Conservation (phyloP, 2,797 vertebrate species). For the Coregonus suidteri region DNA sequence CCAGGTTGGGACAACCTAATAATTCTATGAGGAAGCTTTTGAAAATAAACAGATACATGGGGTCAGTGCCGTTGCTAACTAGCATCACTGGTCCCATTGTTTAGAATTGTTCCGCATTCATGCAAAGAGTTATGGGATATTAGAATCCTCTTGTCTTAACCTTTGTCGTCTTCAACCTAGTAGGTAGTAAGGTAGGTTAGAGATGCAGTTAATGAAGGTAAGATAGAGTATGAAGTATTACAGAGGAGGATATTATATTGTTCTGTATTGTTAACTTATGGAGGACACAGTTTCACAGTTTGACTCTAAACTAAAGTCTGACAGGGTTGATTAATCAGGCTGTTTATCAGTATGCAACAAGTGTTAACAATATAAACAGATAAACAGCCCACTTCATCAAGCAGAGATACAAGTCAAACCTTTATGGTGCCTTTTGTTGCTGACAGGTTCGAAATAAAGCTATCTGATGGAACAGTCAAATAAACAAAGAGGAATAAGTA, state of each 20-base stretch:
- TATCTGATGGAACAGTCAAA: conserved; percentile 42
- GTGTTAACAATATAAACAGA: conserved; percentile 29
- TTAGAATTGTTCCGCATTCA: too few species aligned
- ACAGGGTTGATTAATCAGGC: conserved; percentile 27
- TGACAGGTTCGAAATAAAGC: conserved; percentile 40
- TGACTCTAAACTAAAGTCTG: too few species aligned
- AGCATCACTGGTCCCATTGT: too few species aligned
- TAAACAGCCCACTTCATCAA: conserved; percentile 37
- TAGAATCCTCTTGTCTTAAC: too few species aligned
- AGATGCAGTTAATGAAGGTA: background rate
- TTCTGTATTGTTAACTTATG: background rate
- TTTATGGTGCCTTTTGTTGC: conserved; percentile 48
- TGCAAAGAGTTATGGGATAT: too few species aligned
- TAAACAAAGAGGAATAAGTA: conserved; percentile 45
- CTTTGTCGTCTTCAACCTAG: too few species aligned
- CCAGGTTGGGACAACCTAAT: too few species aligned
- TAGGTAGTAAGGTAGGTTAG: background rate
- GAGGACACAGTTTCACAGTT: background rate
- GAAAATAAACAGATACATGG: too few species aligned
- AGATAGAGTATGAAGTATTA: background rate
- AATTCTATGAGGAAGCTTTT: too few species aligned
- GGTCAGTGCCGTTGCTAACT: too few species aligned
- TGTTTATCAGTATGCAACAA: conserved; percentile 26
- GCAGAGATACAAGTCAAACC: conserved; percentile 22
- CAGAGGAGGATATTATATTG: too few species aligned